Percentiles rank a stretch among this genome's conserved stretches.
Conservation (phyloP, 2,113 vertebrate species). For the Papio anubis region DNA sequence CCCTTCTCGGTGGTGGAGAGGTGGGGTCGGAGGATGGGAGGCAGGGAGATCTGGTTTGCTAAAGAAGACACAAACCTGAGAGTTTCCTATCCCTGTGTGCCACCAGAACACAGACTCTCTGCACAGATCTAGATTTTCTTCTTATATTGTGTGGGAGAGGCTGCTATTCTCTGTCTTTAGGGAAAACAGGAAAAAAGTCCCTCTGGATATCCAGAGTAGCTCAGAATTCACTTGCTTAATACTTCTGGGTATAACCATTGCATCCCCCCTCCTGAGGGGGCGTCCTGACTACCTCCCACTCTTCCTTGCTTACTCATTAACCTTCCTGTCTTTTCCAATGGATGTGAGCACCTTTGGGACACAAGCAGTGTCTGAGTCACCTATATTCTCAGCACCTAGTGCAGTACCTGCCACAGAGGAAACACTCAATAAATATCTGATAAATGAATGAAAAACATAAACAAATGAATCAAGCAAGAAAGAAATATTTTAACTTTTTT, state of each 20-base stretch:
- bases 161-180: background rate
- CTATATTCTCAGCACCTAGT: background rate
- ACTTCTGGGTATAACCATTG: background rate
- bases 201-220: background rate
- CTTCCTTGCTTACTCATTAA: background rate
- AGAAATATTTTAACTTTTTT: background rate
- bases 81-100: background rate
- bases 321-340: background rate
- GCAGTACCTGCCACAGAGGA: background rate
- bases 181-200: background rate
- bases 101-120: background rate
- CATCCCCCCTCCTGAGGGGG: rapidly evolving
- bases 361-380: background rate
- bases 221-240: background rate
- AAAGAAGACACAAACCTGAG: background rate
- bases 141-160: background rate
- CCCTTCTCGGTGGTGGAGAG: background rate
- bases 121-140: background rate
- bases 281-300: background rate
- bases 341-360: background rate
- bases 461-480: background rate
- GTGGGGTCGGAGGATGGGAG: background rate
- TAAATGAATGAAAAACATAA: background rate
- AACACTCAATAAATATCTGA: background rate
- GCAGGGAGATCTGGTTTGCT: background rate